Evolutionary conservation across 2,888 invertebrate genomes (phyloP).

Genomic region (Blomia tropicalis): DNA sequence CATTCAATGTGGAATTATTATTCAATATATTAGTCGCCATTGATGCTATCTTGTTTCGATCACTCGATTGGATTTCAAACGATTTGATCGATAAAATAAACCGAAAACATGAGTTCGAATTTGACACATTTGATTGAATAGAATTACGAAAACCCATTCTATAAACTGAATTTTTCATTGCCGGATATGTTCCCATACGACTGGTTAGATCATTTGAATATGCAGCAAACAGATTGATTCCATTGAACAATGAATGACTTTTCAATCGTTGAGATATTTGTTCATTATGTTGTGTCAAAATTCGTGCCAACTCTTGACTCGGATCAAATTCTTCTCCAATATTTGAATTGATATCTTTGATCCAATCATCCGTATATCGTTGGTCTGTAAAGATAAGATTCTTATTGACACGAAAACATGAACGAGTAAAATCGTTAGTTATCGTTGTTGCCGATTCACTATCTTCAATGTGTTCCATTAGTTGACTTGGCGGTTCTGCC

Average conservation of each 20-base stretch:
- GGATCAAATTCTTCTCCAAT: conserved; percentile 11
- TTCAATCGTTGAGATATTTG: background rate
- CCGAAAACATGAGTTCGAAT: background rate
- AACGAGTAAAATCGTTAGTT: background rate
- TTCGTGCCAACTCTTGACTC: background rate
- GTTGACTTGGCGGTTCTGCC: conserved; percentile 1
- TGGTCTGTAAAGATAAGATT: background rate
- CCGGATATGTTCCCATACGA: background rate
- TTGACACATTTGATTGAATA: background rate
- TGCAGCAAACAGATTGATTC: conserved; percentile 11
- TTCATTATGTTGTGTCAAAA: background rate
- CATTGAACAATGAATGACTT: background rate
- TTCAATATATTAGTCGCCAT: background rate
- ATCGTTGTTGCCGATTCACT: background rate
- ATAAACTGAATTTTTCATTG: background rate
- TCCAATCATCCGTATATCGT: conserved; percentile 20
- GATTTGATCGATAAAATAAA: background rate
- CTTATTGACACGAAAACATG: background rate
- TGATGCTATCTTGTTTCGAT: background rate
- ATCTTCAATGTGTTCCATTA: no score
- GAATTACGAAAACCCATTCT: background rate
- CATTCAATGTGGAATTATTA: background rate
- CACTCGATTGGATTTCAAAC: background rate
- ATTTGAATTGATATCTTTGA: conserved; percentile 19
- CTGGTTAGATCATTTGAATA: background rate